Percentiles rank a stretch among this genome's conserved stretches.
Conservation (phyloP, 2,888 invertebrate genomes). For the Callinectes sapidus region DNA sequence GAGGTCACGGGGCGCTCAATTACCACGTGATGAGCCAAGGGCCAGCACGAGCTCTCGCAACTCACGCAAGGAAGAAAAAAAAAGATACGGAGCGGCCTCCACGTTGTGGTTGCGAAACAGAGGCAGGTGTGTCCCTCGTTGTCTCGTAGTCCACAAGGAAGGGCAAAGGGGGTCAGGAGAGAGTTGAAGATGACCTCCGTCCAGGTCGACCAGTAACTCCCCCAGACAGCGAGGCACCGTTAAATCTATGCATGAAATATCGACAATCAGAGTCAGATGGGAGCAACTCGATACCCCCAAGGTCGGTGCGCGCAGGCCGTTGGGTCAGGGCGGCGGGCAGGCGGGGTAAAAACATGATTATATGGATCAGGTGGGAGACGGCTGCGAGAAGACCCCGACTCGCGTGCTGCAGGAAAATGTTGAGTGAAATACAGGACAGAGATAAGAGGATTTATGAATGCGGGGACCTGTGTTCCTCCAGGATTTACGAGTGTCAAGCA, state of each 20-base stretch:
- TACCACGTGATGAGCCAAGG: conserved; percentile 49
- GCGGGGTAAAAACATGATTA: conserved; percentile 15
- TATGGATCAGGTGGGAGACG: conserved; percentile 38
- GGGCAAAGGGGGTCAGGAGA: conserved; percentile 54
- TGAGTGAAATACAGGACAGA: conserved; percentile 37
- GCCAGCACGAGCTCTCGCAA: conserved; percentile 43
- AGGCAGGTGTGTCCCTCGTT: conserved; percentile 37
- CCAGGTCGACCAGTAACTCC: conserved; percentile 49
- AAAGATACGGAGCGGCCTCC: neutral
- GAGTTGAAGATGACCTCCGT: conserved; percentile 59
- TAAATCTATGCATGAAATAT: conserved; percentile 50
- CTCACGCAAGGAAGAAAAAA: neutral
- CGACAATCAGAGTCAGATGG: conserved; percentile 31
- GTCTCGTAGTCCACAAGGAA: conserved; percentile 49
- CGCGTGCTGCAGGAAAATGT: conserved; percentile 31
- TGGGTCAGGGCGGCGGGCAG: conserved; percentile 16
- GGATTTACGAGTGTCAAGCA: conserved; percentile 27
- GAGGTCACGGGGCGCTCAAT: conserved; percentile 50
- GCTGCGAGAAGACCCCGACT: neutral
- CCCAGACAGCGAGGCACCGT: conserved; percentile 38
- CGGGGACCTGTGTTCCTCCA: neutral
- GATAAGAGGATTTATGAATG: conserved; percentile 32
- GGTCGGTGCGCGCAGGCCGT: conserved; percentile 15
- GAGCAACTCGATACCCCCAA: conserved; percentile 32
- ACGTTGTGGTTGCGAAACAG: conserved; percentile 29